Conservation (phyloP, 2,888 invertebrate species). For the Aspidiotus rigidus region DNA sequence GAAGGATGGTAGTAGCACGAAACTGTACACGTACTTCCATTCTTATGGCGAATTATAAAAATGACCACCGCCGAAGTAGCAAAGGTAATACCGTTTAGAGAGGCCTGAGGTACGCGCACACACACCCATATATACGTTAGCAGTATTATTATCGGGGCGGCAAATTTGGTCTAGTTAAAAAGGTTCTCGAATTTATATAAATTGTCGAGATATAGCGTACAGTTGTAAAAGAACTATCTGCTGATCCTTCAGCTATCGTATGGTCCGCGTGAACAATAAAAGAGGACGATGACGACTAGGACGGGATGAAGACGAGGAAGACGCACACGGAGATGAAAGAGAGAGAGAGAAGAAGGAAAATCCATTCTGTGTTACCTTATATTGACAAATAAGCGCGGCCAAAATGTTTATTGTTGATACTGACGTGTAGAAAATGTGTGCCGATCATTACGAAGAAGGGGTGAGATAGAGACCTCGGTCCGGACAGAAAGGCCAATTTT, state of each 20-base stretch:
- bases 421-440: conserved; percentile 8
- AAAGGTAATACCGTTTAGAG: neutral
- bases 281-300: no score
- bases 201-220: conserved; percentile 5
- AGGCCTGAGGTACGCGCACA: no score
- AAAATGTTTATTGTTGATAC: conserved; percentile 11
- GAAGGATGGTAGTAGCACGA: neutral
- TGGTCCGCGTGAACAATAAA: neutral
- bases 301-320: neutral
- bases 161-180: conserved; percentile 7
- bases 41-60: neutral
- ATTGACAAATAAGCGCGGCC: conserved; percentile 16
- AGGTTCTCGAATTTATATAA: conserved; percentile 13
- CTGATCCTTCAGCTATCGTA: conserved; percentile 1
- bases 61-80: neutral
- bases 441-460: neutral
- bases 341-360: neutral
- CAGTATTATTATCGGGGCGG: conserved; percentile 2
- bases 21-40: neutral
- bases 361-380: conserved; percentile 10
- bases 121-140: no score
- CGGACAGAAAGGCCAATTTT: no score
- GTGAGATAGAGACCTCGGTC: conserved; percentile 12
- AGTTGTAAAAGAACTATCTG: conserved; percentile 11
- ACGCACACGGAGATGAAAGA: conserved; percentile 4